Conservation (phyloP, 2,888 invertebrate species). For the Luperina testacea region DNA sequence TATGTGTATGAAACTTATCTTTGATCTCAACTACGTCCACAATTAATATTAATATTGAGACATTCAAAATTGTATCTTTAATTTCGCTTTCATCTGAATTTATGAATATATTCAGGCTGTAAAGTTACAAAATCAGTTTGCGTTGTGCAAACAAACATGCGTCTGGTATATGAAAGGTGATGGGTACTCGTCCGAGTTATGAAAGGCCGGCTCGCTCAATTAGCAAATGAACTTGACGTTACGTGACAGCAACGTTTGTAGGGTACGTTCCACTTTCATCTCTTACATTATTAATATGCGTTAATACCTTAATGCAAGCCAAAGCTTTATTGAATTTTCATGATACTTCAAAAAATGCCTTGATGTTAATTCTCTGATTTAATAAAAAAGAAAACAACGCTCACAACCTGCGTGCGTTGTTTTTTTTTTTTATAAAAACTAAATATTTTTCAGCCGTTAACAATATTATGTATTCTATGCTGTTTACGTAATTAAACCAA, state of each 20-base stretch:
- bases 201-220: slow-evolving; percentile 67
- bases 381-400: too few species aligned
- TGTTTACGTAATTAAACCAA: slow-evolving; percentile 20
- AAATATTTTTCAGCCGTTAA: background rate
- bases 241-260: slow-evolving; percentile 65
- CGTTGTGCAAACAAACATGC: slow-evolving; percentile 58
- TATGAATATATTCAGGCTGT: slow-evolving; percentile 57
- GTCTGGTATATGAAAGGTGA: slow-evolving; percentile 60
- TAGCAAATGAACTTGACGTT: slow-evolving; percentile 75
- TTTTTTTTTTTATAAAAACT: too few species aligned
- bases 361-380: background rate
- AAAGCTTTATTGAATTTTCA: slow-evolving; percentile 11
- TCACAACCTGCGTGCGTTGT: too few species aligned
- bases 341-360: background rate
- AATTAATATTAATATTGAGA: slow-evolving; percentile 48
- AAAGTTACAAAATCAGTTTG: slow-evolving; percentile 54
- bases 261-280: slow-evolving; percentile 59
- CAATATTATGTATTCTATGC: background rate
- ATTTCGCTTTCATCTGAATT: slow-evolving; percentile 54
- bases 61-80: slow-evolving; percentile 50
- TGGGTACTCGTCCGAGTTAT: slow-evolving; percentile 60
- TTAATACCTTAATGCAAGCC: slow-evolving; percentile 8
- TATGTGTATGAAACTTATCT: slow-evolving; percentile 62
- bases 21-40: slow-evolving; percentile 50
- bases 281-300: slow-evolving; percentile 22